These are phyloP conservation scores for Papio anubis DNA, from an alignment of 2,113 vertebrate genomes.

Conservation along the genomic window DNA sequence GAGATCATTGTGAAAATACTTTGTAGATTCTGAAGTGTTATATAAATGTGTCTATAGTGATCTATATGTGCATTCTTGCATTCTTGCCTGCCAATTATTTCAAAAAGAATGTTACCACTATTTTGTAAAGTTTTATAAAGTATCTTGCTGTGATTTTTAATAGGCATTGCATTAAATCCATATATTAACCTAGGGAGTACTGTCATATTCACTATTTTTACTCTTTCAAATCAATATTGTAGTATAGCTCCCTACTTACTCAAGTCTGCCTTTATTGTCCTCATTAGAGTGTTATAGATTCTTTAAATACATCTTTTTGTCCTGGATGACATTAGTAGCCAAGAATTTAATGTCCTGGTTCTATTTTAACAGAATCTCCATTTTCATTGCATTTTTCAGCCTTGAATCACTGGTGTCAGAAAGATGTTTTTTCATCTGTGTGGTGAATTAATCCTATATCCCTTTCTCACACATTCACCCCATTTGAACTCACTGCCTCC, in stretches of 20 bases:
- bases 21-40: background rate
- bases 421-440: background rate
- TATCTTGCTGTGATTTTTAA: slow-evolving; percentile 69
- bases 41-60: slow-evolving; percentile 28
- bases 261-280: slow-evolving; percentile 51
- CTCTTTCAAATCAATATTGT: slow-evolving; percentile 64
- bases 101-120: slow-evolving; percentile 22
- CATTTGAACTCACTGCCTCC: background rate
- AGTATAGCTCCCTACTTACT: slow-evolving; percentile 15
- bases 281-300: slow-evolving; percentile 53
- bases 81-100: slow-evolving; percentile 27
- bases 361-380: slow-evolving; percentile 48
- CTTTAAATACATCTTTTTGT: slow-evolving; percentile 67
- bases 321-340: slow-evolving; percentile 41
- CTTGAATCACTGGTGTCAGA: background rate
- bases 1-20: background rate
- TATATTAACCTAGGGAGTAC: slow-evolving; percentile 9
- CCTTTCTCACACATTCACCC: background rate
- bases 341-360: slow-evolving; percentile 49
- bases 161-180: slow-evolving; percentile 53
- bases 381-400: background rate
- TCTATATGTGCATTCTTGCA: background rate
- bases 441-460: background rate
- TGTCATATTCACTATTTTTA: slow-evolving; percentile 56
- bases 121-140: slow-evolving; percentile 56